Conservation (phyloP, 2,888 invertebrate genomes). For the Tricholauxania praeusta region DNA sequence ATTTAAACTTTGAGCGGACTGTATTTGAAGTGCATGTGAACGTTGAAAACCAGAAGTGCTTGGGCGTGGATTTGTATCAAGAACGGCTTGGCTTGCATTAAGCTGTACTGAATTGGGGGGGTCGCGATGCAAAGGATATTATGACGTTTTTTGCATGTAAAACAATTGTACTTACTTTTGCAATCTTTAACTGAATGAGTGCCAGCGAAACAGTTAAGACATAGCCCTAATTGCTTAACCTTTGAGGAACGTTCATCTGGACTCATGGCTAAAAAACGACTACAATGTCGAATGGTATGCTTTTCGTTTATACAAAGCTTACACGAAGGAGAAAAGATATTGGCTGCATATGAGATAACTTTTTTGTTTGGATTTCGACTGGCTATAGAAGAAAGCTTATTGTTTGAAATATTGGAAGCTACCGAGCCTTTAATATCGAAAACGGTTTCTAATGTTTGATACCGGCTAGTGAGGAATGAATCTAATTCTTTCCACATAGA, state of each 20-base stretch:
- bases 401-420: neutral
- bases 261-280: constrained; percentile 15
- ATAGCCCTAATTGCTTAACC: constrained; percentile 27
- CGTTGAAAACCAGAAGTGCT: neutral
- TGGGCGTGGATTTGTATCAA: neutral
- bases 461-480: neutral
- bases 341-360: neutral
- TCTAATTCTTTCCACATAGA: constrained; percentile 20
- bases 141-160: constrained; percentile 21
- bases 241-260: constrained; percentile 9
- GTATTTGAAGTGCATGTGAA: neutral
- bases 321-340: neutral
- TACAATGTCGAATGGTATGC: constrained; percentile 23
- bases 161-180: constrained; percentile 24
- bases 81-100: neutral
- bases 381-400: neutral
- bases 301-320: constrained; percentile 10
- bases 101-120: neutral
- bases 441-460: neutral
- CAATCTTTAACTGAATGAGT: constrained; percentile 25
- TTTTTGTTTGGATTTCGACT: neutral
- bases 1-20: constrained; percentile 8
- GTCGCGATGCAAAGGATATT: constrained; percentile 33
- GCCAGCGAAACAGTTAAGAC: constrained; percentile 33
- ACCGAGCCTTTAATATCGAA: neutral